Base-by-base conservation (phyloP, 2,113 vertebrate species). In the Pedionomus torquatus region DNA sequence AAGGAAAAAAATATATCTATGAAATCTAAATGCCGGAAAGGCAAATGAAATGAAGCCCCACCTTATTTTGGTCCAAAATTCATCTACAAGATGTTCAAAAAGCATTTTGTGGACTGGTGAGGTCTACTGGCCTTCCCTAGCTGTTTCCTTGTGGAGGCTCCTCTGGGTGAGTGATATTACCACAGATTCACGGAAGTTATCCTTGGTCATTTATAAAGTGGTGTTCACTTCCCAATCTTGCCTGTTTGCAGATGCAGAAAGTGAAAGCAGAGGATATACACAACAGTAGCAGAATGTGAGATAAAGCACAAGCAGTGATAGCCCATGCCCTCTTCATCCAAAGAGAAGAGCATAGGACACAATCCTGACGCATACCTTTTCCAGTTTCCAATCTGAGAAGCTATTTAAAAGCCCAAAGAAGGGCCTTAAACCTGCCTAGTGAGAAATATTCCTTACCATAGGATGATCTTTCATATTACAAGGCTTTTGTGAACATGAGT, bases 381-480 rank as follows among this genome's bases (percentile, higher is more conserved):
- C 11, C 9, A 37, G 5, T 51, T 94, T 70, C 60, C 18, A 60
- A 70, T 83, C 51, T 65, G 9, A 80, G 16, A 66, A 66, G 37
- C 7, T 58, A 24, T 58, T 37, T 71, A n/a, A 61, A 91, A 88
- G n/a, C 23, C 21, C 8, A 76, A 24, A 78, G 39, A 65, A 44
- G 11, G 5, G 9, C 7, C 4, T 91, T 76, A 72, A 75, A 70
- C 13, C 14, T 87, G 31, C 33, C 65, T 81, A 6, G 5, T 79
- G 33, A 93, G 37, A 83, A 90, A 68, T 31, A 71, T 12, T 43
- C 17, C 35, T 75, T 83, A 49, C 23, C 12, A 55, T 81, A 49
- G 49, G 23, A 37, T 63, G 26, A 49, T 35, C 30, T 80, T 83
- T 75, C 13, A 10, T 26, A 35, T 48, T 30, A 25, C 0, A 0